Conservation (phyloP, 30 jellyfish, hydroid and myxozoan genomes). For the Aurelia aurita complex sp. Pacific region DNA sequence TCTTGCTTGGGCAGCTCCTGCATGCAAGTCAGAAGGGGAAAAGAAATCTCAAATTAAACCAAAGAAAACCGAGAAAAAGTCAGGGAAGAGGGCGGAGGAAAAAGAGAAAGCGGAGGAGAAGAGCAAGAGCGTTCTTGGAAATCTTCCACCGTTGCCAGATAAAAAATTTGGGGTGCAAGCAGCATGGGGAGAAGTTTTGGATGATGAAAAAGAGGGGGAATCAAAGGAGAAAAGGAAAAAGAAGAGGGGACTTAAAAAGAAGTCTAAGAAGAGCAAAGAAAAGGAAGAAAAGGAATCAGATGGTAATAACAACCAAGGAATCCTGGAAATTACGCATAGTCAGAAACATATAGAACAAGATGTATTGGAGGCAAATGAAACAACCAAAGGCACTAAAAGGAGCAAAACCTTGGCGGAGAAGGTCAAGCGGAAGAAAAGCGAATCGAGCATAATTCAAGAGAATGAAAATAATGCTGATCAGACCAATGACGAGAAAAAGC, state of each 20-base stretch:
- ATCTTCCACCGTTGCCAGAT: conserved; percentile 24
- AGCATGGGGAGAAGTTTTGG: conserved; percentile 16
- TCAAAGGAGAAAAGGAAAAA: neutral
- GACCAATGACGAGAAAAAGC: neutral
- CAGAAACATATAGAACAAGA: neutral
- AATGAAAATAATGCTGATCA: too few species aligned
- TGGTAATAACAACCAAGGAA: neutral
- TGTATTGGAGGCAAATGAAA: neutral
- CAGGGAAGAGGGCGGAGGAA: neutral
- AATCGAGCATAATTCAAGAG: neutral
- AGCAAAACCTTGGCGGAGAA: neutral
- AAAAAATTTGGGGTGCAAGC: conserved; percentile 14
- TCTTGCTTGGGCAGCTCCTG: neutral
- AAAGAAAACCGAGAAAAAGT: neutral
- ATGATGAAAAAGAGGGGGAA: neutral
- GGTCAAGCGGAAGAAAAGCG: neutral
- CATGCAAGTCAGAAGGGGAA: neutral
- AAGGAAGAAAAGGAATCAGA: neutral
- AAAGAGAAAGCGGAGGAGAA: neutral
- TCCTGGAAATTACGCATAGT: too few species aligned
- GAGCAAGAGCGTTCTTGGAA: conserved; percentile 4
- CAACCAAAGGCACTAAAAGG: neutral
- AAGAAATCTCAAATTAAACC: neutral
- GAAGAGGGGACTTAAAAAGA: neutral
- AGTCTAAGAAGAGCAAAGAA: neutral